A percentile compares a stretch with the other conserved stretches of the same genome.
These are phyloP conservation scores for Crax fasciolata DNA, from an alignment of 2,797 vertebrate species.

Conservation along the genomic window DNA sequence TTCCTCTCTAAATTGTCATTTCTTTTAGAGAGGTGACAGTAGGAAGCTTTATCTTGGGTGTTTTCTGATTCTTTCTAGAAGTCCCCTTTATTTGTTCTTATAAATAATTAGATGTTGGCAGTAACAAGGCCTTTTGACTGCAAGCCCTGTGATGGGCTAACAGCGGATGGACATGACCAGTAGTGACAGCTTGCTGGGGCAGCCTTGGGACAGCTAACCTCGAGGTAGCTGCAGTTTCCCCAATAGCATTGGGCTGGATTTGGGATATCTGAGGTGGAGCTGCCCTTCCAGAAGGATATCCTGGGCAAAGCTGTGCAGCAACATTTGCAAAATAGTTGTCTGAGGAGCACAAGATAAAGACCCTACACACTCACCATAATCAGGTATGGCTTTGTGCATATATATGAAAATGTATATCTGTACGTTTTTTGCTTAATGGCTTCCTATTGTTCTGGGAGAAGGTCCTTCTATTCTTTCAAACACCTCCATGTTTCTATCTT, in stretches of 20 bases:
- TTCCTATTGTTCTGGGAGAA: background rate
- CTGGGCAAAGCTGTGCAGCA: background rate
- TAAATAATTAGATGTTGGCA: background rate
- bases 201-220: background rate
- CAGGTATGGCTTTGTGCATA: background rate
- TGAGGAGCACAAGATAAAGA: background rate
- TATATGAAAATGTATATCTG: rapidly evolving
- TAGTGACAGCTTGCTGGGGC: background rate
- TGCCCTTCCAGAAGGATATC: background rate
- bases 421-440: background rate
- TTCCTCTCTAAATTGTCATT: background rate
- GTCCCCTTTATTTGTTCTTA: background rate
- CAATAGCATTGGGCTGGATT: background rate
- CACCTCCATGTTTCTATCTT: background rate
- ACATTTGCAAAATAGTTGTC: background rate
- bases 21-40: background rate
- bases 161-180: rapidly evolving
- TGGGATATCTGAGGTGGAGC: background rate
- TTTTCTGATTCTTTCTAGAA: background rate
- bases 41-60: rapidly evolving
- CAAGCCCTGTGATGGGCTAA: rapidly evolving
- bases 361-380: rapidly evolving
- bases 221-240: background rate
- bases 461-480: background rate
- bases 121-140: background rate